Conservation (phyloP, 1,140 invertebrate genomes). For the Aphaenogaster floridana region DNA sequence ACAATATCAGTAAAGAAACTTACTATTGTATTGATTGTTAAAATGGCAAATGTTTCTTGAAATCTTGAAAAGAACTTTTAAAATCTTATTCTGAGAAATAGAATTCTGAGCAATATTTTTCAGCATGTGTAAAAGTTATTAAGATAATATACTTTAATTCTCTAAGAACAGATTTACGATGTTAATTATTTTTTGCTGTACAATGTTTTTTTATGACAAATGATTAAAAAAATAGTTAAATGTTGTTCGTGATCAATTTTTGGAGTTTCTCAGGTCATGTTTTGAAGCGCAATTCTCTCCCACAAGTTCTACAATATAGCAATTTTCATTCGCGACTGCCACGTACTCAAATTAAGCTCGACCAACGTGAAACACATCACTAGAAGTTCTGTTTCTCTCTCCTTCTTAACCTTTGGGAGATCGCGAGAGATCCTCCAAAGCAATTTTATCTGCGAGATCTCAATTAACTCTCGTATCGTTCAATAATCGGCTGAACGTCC, state of each 20-base stretch:
- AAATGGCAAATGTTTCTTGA: background rate
- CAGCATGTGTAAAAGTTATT: background rate
- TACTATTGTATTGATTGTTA: background rate
- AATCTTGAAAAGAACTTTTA: background rate
- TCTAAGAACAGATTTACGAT: background rate
- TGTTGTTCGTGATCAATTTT: background rate
- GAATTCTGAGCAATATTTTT: background rate
- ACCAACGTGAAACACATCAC: conserved; percentile 3
- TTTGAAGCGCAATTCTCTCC: background rate
- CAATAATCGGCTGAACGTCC: conserved; percentile 10
- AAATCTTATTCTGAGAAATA: background rate
- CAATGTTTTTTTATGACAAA: background rate
- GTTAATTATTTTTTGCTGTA: background rate
- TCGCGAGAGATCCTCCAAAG: background rate
- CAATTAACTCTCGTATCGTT: background rate
- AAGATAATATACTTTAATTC: background rate
- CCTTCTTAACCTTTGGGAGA: conserved; percentile 15
- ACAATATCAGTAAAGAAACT: conserved; percentile 5
- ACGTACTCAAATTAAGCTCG: conserved; percentile 14
- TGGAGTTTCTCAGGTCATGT: background rate
- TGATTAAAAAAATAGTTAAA: background rate
- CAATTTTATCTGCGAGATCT: conserved; percentile 26
- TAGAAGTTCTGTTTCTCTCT: background rate
- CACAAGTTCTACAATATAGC: background rate
- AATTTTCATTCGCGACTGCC: background rate